Evolutionary conservation across 2,888 invertebrate genomes (phyloP).

Genomic region (Himalopsyche japonica): DNA sequence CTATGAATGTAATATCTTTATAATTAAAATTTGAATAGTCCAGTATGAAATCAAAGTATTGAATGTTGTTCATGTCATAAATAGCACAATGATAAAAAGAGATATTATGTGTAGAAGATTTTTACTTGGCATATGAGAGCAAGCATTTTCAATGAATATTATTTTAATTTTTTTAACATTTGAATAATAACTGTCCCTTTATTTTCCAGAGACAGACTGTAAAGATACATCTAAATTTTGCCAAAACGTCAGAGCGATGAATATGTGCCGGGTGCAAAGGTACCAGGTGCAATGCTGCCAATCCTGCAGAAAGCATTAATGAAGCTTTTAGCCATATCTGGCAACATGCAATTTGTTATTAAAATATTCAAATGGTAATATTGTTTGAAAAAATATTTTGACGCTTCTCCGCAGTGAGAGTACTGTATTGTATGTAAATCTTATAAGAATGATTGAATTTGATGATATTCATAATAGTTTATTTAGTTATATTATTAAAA

Average conservation of each 20-base stretch:
- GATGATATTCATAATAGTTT: not conserved
- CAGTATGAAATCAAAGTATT: too few relatives aligned
- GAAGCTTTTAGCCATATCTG: not conserved
- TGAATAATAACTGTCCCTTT: not conserved
- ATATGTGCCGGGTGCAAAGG: constrained; percentile 81
- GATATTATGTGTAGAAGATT: too few relatives aligned
- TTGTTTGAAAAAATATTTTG: not conserved
- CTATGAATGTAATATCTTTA: too few relatives aligned
- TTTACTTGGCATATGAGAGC: too few relatives aligned
- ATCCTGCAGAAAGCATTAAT: constrained; percentile 62
- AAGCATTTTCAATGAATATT: too few relatives aligned
- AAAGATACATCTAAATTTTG: constrained; percentile 84
- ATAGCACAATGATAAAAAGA: too few relatives aligned
- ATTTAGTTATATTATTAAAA: not conserved
- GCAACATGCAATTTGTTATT: not conserved
- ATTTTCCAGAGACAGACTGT: constrained; percentile 66
- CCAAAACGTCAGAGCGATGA: constrained; percentile 83
- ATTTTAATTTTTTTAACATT: too few relatives aligned
- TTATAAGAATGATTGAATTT: not conserved
- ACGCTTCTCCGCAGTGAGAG: not conserved
- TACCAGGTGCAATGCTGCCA: constrained; percentile 88
- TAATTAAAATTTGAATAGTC: too few relatives aligned
- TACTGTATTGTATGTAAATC: not conserved
- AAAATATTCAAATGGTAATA: not conserved
- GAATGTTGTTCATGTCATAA: too few relatives aligned